Evolutionary conservation across 1,140 invertebrate species (phyloP).

Genomic region (Ericerus pela): DNA sequence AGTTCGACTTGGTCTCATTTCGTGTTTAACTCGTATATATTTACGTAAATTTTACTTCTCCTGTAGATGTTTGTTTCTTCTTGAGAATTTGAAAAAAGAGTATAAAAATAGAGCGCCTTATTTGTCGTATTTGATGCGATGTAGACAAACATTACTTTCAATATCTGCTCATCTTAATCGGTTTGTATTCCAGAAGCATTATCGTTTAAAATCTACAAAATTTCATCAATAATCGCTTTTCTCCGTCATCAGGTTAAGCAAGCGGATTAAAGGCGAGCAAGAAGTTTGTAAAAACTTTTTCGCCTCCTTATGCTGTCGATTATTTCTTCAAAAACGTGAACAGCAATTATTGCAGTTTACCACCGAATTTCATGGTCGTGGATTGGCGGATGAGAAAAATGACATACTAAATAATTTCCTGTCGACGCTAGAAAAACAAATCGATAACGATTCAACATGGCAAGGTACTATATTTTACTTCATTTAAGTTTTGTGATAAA

Average conservation of each 20-base stretch:
- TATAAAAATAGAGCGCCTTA: constrained; percentile 64
- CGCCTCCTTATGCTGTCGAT: constrained; percentile 57
- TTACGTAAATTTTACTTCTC: constrained; percentile 16
- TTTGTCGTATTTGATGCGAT: constrained; percentile 68
- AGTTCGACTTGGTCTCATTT: not conserved
- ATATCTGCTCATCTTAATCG: constrained; percentile 62
- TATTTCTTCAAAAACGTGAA: constrained; percentile 63
- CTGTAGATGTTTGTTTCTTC: constrained; percentile 52
- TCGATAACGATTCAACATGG: constrained; percentile 49
- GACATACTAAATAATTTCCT: constrained; percentile 53
- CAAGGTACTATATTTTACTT: constrained; percentile 13
- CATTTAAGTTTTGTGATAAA: not conserved
- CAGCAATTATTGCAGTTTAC: constrained; percentile 48
- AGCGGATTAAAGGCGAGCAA: constrained; percentile 51
- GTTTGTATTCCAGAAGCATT: constrained; percentile 29
- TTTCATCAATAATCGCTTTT: constrained; percentile 14
- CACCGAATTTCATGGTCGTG: constrained; percentile 56
- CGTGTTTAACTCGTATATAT: not conserved
- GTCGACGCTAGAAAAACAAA: constrained; percentile 38
- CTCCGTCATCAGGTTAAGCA: constrained; percentile 36
- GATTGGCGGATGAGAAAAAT: constrained; percentile 66
- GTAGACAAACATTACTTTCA: constrained; percentile 64
- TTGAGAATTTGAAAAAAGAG: constrained; percentile 64
- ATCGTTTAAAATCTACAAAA: not conserved
- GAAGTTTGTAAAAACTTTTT: constrained; percentile 61